phyloP scores from a whole-genome alignment of 2,797 vertebrate genomes.

The Gallirallus australis region DNA sequence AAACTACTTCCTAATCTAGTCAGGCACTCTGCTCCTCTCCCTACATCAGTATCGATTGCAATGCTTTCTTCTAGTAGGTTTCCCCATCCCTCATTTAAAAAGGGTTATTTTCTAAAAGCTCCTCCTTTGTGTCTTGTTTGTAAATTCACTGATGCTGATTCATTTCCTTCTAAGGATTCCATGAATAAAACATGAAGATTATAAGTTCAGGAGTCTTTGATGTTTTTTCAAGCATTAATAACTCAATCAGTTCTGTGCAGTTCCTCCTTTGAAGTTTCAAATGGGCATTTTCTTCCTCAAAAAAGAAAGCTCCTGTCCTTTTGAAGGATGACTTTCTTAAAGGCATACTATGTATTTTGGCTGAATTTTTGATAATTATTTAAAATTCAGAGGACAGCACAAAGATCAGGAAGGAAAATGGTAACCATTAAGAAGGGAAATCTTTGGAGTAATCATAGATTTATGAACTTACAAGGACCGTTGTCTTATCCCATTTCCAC shows the following conservation, averaged over 20 bases:
- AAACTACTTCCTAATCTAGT: not conserved
- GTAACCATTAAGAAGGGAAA: not conserved
- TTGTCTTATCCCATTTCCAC: not conserved
- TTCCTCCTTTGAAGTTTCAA: constrained; percentile 57
- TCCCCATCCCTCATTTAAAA: not conserved
- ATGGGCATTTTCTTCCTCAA: constrained; percentile 14
- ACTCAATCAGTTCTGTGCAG: not conserved
- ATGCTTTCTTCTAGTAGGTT: not conserved
- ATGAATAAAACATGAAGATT: constrained; percentile 63
- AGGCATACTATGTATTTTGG: not conserved
- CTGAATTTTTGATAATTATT: not conserved
- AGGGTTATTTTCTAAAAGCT: not conserved
- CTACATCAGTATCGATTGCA: not conserved
- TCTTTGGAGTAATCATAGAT: not conserved
- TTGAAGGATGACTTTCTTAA: not conserved
- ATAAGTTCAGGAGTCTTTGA: constrained; percentile 42
- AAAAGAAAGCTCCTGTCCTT: not conserved
- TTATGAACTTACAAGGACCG: not conserved
- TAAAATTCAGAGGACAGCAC: not conserved
- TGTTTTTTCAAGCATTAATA: constrained; percentile 51
- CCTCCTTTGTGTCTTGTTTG: constrained; percentile 40
- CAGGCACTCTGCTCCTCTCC: not conserved
- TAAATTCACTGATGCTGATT: constrained; percentile 8
- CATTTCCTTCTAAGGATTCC: not conserved
- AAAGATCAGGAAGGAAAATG: not conserved